These are phyloP conservation scores for Brachyptera putata DNA, from an alignment of 2,888 invertebrate genomes.

Conservation along the genomic window DNA sequence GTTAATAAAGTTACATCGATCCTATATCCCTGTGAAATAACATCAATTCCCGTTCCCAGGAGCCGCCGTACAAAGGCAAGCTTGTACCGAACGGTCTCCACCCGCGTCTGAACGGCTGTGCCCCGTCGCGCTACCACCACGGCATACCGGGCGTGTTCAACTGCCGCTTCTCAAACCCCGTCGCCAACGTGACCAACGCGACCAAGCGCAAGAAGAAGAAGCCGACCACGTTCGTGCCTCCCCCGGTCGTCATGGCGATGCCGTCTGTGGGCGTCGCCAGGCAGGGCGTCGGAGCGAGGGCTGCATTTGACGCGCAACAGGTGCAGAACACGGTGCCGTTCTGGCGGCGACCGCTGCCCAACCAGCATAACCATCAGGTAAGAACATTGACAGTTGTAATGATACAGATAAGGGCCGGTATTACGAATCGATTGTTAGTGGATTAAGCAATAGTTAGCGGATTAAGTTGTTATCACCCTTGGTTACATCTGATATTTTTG, in stretches of 20 bases:
- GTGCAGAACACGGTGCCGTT: conserved; percentile 53
- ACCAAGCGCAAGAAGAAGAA: conserved; percentile 81
- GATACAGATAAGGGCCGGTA: too few relatives aligned
- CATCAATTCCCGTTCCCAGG: too few relatives aligned
- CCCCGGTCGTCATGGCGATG: conserved; percentile 45
- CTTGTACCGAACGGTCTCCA: conserved; percentile 33
- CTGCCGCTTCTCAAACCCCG: conserved; percentile 77
- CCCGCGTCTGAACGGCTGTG: conserved; percentile 32
- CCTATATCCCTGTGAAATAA: too few relatives aligned
- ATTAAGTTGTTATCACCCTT: too few relatives aligned
- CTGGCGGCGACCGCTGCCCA: conserved; percentile 69
- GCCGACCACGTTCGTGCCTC: conserved; percentile 83
- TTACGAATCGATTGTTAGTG: too few relatives aligned
- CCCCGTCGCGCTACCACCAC: conserved; percentile 33
- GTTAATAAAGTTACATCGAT: too few relatives aligned
- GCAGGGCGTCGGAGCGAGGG: neutral
- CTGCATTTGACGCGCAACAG: neutral
- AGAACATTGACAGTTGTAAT: too few relatives aligned
- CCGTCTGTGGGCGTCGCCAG: conserved; percentile 23
- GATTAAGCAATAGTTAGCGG: too few relatives aligned
- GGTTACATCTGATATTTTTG: too few relatives aligned
- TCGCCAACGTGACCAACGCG: conserved; percentile 45
- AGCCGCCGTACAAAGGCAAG: conserved; percentile 31
- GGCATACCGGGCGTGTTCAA: conserved; percentile 84
- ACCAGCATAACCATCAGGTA: conserved; percentile 47